These are phyloP conservation scores for Apolygus lucorum DNA, from an alignment of 1,140 invertebrate species.

Conservation along the genomic window DNA sequence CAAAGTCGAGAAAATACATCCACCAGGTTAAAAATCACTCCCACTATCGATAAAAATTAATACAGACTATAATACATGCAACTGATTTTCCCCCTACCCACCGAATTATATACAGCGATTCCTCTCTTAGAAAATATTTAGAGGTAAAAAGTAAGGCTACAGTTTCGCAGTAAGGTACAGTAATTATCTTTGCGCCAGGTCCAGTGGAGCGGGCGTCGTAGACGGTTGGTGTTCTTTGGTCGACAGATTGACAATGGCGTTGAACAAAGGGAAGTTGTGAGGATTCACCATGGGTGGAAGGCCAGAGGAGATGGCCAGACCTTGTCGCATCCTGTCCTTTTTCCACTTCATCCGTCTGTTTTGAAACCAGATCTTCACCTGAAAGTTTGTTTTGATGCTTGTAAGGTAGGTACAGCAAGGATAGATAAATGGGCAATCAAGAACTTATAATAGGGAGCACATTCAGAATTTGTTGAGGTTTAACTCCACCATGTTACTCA, in stretches of 20 bases:
- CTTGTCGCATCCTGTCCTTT: slow-evolving; percentile 47
- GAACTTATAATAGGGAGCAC: too few relatives aligned
- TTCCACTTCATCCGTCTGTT: slow-evolving; percentile 99
- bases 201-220: slow-evolving; percentile 21
- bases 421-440: too few relatives aligned
- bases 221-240: slow-evolving; percentile 22
- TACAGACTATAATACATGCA: slow-evolving; percentile 1
- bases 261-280: slow-evolving; percentile 22
- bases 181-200: slow-evolving; percentile 23
- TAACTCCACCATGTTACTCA: too few relatives aligned
- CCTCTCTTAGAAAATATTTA: background rate
- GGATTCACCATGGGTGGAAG: slow-evolving; percentile 14
- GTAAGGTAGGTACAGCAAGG: too few relatives aligned
- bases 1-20: background rate
- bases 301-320: slow-evolving; percentile 12
- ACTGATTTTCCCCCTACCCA: too few relatives aligned
- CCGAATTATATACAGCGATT: background rate
- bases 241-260: slow-evolving; percentile 28
- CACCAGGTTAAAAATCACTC: background rate
- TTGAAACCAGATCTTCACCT: slow-evolving; percentile 93
- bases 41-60: background rate
- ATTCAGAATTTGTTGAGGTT: too few relatives aligned
- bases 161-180: background rate
- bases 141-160: slow-evolving; percentile 10
- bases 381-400: too few relatives aligned